Evolutionary conservation across 2,888 invertebrate genomes (phyloP), one percentile per base, ranked within the genome.

Genomic region (Cetonia aurata): DNA sequence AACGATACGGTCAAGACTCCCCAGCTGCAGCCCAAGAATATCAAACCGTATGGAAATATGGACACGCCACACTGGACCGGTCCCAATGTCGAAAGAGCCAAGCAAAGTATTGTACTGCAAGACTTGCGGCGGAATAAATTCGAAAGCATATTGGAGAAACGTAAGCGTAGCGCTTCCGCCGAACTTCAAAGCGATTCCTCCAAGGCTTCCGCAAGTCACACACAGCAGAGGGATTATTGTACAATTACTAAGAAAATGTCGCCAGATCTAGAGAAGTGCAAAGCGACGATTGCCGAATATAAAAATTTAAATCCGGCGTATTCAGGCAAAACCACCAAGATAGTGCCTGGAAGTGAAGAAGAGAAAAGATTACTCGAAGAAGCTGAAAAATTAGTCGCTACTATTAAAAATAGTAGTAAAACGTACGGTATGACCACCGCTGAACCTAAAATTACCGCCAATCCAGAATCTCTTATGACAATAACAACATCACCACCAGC

Each of bases 11-110:
- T 67, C 12, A 53, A 33, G 19, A 42, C 62, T 37, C 73, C 71
- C 1, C 75, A 75, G 44, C 57, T 75, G 50, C 75, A 75, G 48
- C 75, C 75, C 0, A 69, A 67, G 17, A 75, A 71, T 42, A 59
- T 75, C 9, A 72, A 71, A 57, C 75, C 75, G 1, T 75, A 72
- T 37, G 73, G 75, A 12, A 71, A 69, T 6, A 42, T 72, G 8
- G 65, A 67, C 9, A 71, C 41, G 15, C 17, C 67, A 9, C 48
- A 25, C 3, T 74, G 67, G 67, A 68, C 66, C 1, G 46, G 48
- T n/a, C 65, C 60, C 0, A 55, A 60, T 37, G 50, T 48, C 15
- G 67, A 72, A 55, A 17, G 25, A 25, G 17, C 17, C 9, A 71
- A 60, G 50, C 70, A 57, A 44, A 37, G 60, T 6, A 44, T 62